phyloP scores from a whole-genome alignment of 2,113 vertebrate genomes.

The Synodontis membranacea region DNA sequence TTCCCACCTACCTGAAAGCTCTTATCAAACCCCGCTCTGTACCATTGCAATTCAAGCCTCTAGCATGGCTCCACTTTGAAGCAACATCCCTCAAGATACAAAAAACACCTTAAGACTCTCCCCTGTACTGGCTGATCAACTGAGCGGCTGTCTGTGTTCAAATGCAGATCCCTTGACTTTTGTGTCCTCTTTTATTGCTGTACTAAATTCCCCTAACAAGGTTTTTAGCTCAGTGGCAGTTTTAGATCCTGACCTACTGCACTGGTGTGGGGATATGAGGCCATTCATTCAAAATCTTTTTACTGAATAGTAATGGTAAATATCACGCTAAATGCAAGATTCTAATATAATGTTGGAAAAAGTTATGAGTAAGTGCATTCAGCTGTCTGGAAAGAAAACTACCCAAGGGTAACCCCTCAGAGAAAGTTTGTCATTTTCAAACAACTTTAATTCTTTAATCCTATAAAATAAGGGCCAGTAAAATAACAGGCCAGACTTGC shows the following conservation, averaged over 20 bases:
- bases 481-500: not conserved
- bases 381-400: not conserved
- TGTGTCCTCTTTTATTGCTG: not conserved
- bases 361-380: not conserved
- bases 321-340: not conserved
- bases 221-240: not conserved
- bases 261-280: not conserved
- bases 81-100: not conserved
- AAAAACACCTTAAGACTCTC: no score
- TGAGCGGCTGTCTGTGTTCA: not conserved
- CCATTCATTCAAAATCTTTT: not conserved
- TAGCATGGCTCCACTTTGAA: not conserved
- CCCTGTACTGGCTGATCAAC: not conserved
- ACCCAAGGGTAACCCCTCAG: not conserved
- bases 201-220: not conserved
- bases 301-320: not conserved
- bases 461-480: slow-evolving; percentile 1
- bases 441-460: not conserved
- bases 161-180: not conserved
- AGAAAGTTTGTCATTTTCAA: not conserved
- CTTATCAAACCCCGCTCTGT: not conserved
- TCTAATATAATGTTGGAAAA: not conserved
- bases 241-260: not conserved
- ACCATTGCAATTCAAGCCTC: not conserved
- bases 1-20: not conserved